A percentile compares a stretch with the other conserved stretches of the same genome.
phyloP scores from a whole-genome alignment of 2,797 vertebrate species.

The Scleropages formosus region DNA sequence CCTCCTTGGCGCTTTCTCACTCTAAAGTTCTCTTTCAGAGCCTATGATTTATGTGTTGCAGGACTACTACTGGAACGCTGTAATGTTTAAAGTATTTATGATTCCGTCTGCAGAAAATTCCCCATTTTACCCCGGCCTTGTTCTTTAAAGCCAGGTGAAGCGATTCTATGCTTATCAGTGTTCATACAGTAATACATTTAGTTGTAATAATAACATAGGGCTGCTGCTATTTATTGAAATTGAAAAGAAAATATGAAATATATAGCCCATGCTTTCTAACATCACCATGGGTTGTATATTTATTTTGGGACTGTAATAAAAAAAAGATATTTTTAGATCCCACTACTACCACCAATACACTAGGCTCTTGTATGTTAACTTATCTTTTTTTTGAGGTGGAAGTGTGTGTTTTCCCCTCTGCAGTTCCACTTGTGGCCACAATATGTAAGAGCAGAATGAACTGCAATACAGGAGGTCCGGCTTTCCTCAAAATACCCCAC shows the following conservation, averaged over 20 bases:
- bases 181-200: conserved; percentile 20
- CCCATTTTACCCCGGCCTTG: too few species aligned
- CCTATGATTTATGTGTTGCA: background rate
- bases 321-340: background rate
- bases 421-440: conserved; percentile 17
- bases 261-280: background rate
- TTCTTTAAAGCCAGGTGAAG: too few species aligned
- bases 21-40: background rate
- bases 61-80: too few species aligned
- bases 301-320: background rate
- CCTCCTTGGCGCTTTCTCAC: too few species aligned
- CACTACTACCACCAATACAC: conserved; percentile 2
- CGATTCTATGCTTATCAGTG: background rate
- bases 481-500: background rate
- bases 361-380: too few species aligned
- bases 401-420: background rate
- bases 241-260: conserved; percentile 8
- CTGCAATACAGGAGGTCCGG: background rate
- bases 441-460: conserved; percentile 32
- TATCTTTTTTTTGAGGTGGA: too few species aligned
- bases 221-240: background rate
- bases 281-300: conserved; percentile 1
- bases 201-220: background rate
- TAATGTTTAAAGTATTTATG: too few species aligned
- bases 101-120: too few species aligned